Evolutionary conservation across 2,797 vertebrate genomes (phyloP).

Genomic region (Tragopan temminckii): DNA sequence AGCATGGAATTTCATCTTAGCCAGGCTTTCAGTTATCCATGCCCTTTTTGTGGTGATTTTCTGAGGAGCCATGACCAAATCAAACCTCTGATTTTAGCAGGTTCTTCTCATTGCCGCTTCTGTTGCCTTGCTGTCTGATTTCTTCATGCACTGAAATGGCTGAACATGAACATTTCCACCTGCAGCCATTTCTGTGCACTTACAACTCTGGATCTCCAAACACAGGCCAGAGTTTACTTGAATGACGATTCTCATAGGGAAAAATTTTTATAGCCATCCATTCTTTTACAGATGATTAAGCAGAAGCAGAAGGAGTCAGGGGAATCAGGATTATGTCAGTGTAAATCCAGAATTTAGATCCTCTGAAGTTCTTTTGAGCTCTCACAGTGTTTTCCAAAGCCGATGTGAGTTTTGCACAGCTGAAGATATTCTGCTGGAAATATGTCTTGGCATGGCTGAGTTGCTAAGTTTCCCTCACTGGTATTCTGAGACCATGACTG

Average conservation of each 20-base stretch:
- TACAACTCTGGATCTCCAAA: background rate
- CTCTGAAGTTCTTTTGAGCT: conserved; percentile 25
- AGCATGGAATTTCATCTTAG: background rate
- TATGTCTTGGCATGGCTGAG: background rate
- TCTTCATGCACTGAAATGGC: background rate
- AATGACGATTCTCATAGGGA: background rate
- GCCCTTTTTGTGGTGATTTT: background rate
- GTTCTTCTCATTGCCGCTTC: background rate
- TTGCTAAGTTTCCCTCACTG: background rate
- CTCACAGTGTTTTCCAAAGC: conserved; percentile 44
- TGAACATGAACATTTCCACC: background rate
- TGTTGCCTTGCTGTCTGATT: background rate
- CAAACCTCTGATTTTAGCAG: background rate
- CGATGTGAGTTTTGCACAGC: background rate
- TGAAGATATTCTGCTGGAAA: conserved; percentile 17
- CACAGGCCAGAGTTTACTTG: background rate
- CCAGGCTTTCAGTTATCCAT: background rate
- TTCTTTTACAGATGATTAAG: conserved; percentile 53
- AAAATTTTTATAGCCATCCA: background rate
- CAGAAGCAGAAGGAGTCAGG: conserved; percentile 31
- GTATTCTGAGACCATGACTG: background rate
- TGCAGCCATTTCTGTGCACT: background rate
- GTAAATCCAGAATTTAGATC: conserved; percentile 53
- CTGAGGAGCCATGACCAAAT: background rate
- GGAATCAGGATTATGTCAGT: conserved; percentile 22